Conservation (phyloP, 2,888 invertebrate genomes). For the Callinectes sapidus region DNA sequence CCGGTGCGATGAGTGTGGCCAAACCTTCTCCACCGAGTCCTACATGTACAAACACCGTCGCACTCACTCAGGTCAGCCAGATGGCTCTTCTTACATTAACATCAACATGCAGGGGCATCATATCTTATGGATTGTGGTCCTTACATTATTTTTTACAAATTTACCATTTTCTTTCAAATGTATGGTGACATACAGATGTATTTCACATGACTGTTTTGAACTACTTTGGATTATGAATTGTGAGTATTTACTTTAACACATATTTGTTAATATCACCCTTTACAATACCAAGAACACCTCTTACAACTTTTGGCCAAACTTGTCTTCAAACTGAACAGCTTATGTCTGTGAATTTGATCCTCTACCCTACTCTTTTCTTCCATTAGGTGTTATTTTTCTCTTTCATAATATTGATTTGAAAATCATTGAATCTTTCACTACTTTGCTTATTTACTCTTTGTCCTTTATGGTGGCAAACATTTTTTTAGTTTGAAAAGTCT, state of each 20-base stretch:
- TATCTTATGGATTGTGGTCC: background rate
- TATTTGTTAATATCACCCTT: too few relatives aligned
- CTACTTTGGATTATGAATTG: too few relatives aligned
- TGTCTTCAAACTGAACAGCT: background rate
- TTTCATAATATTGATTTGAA: background rate
- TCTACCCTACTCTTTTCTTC: background rate
- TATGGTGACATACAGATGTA: too few relatives aligned
- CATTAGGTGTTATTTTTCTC: background rate
- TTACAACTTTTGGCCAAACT: background rate
- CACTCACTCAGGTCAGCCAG: conserved; percentile 53
- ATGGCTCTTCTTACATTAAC: background rate
- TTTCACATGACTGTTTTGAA: too few relatives aligned
- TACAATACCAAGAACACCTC: background rate
- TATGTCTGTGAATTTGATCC: background rate
- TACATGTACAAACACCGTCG: conserved; percentile 62
- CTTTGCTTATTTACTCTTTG: background rate
- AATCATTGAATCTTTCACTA: background rate
- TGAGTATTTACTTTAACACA: too few relatives aligned
- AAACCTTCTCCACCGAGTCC: conserved; percentile 55
- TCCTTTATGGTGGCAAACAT: background rate
- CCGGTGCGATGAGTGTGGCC: conserved; percentile 57
- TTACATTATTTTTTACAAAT: too few relatives aligned
- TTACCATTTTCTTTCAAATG: too few relatives aligned
- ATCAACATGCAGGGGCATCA: background rate
- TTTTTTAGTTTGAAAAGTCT: background rate